These are phyloP conservation scores for Allobates femoralis DNA, from an alignment of 2,797 vertebrate genomes.

Conservation along the genomic window DNA sequence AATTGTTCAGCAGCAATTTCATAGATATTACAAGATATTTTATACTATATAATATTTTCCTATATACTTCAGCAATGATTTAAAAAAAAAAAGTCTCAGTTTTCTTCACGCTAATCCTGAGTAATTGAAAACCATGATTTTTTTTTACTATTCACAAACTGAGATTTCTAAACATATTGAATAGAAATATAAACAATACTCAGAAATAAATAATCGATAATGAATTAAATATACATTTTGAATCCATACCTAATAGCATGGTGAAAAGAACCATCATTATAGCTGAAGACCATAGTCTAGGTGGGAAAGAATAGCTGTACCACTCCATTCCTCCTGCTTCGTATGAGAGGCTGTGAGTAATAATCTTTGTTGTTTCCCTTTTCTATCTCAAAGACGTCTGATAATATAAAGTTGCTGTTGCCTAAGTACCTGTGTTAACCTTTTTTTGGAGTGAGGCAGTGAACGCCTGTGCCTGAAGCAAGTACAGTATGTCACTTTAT, in stretches of 20 bases:
- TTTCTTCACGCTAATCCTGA: too few species aligned
- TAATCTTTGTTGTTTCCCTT: not conserved
- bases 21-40: too few species aligned
- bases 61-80: too few species aligned
- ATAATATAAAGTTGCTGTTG: constrained; percentile 7
- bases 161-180: not conserved
- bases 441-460: constrained; percentile 44
- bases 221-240: not conserved
- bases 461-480: constrained; percentile 52
- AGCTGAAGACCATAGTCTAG: not conserved
- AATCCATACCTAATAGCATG: constrained; percentile 28
- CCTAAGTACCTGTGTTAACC: constrained; percentile 24
- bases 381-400: constrained; percentile 9
- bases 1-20: too few species aligned
- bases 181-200: too few species aligned
- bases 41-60: too few species aligned
- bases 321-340: constrained; percentile 33
- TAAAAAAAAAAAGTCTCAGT: too few species aligned
- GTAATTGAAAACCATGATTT: too few species aligned
- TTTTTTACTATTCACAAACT: not conserved
- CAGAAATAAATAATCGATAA: not conserved
- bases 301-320: constrained; percentile 2
- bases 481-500: constrained; percentile 24
- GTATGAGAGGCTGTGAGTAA: not conserved
- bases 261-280: not conserved